Conservation (phyloP, 1,140 invertebrate species). For the Meloidogyne hapla region DNA sequence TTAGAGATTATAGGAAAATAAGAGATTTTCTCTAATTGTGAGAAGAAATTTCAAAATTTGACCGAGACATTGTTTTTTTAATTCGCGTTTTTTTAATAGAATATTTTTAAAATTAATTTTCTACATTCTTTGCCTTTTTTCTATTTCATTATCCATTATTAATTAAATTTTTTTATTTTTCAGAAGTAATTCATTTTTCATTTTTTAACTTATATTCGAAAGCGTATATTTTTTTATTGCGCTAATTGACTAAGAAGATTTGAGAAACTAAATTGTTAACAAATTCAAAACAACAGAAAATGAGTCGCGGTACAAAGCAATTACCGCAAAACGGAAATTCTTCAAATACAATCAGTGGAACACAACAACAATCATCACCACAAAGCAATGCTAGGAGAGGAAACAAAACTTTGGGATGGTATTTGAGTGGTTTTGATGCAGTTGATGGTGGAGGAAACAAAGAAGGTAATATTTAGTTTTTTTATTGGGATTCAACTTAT, state of each 20-base stretch:
- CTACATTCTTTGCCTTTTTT: neutral
- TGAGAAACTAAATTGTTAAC: neutral
- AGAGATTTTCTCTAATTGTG: neutral
- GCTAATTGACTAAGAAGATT: neutral
- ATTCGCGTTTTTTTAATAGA: too few species aligned
- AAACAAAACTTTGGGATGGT: slow-evolving; percentile 32
- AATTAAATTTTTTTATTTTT: neutral
- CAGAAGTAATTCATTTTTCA: neutral
- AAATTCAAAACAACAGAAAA: neutral
- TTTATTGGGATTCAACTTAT: too few species aligned
- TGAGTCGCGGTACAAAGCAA: neutral
- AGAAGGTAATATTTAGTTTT: neutral
- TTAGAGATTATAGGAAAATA: too few species aligned
- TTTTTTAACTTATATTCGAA: neutral
- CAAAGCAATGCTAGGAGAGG: slow-evolving; percentile 10
- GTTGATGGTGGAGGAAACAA: neutral
- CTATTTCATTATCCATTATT: neutral
- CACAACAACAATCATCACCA: slow-evolving; percentile 15
- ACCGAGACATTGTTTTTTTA: too few species aligned
- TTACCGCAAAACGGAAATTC: slow-evolving; percentile 6
- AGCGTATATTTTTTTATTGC: neutral
- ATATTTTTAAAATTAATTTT: slow-evolving; percentile 11
- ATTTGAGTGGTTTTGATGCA: slow-evolving; percentile 18
- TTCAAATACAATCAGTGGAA: slow-evolving; percentile 5
- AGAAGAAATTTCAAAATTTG: too few species aligned